phyloP scores from a whole-genome alignment of 30 jellyfish, hydroid and myxozoan genomes.

The Chironex yamaguchii region DNA sequence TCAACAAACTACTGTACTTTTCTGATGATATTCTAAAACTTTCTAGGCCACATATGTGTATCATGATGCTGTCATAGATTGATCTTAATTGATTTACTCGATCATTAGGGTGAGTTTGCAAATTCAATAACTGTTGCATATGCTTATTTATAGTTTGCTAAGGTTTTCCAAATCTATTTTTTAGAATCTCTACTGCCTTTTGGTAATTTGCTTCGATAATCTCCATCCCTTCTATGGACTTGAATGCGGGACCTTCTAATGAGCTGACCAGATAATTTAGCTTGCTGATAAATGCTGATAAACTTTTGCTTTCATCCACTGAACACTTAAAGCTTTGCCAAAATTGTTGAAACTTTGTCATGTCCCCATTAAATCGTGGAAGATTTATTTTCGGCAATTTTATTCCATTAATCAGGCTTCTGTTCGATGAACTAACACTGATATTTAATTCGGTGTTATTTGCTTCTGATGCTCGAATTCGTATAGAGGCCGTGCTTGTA shows the following conservation, averaged over 20 bases:
- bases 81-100: neutral
- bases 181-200: constrained; percentile 56
- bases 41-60: constrained; percentile 71
- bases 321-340: constrained; percentile 75
- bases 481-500: no score
- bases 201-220: constrained; percentile 65
- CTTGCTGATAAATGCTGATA: constrained; percentile 62
- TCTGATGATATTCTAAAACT: constrained; percentile 65
- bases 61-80: constrained; percentile 66
- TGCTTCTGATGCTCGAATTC: no score
- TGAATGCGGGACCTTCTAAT: constrained; percentile 74
- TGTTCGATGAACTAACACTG: no score
- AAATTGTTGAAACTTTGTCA: constrained; percentile 70
- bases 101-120: constrained; percentile 40
- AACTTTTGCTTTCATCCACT: constrained; percentile 62
- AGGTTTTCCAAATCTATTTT: constrained; percentile 67
- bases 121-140: constrained; percentile 68
- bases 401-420: no score
- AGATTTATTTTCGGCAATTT: constrained; percentile 67
- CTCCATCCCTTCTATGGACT: constrained; percentile 70
- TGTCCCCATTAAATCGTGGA: constrained; percentile 73
- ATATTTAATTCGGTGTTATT: no score
- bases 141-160: constrained; percentile 69
- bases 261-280: constrained; percentile 66
- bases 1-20: constrained; percentile 68